A percentile compares a stretch with the other conserved stretches of the same genome.
phyloP scores from a whole-genome alignment of 30 jellyfish, hydroid and myxozoan species.

The Phacellophora camtschatica region DNA sequence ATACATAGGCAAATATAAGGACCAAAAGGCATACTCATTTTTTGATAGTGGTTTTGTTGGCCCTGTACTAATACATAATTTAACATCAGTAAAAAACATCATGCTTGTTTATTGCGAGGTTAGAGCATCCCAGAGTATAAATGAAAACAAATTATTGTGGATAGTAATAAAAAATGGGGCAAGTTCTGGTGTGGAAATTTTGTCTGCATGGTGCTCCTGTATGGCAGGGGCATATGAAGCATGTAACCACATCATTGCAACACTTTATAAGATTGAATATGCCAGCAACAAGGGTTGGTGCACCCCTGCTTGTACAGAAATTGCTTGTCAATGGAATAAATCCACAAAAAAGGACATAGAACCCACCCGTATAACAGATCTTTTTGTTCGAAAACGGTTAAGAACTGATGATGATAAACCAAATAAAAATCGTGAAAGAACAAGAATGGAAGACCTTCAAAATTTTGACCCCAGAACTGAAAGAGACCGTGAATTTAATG shows the following conservation, averaged over 20 bases:
- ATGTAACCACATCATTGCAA: slow-evolving; percentile 58
- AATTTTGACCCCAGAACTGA: slow-evolving; percentile 39
- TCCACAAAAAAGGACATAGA: slow-evolving; percentile 21
- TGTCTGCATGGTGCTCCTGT: slow-evolving; percentile 63
- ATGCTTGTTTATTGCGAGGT: slow-evolving; percentile 43
- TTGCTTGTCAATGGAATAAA: slow-evolving; percentile 41
- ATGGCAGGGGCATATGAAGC: no score
- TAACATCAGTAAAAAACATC: background rate
- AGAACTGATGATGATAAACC: background rate
- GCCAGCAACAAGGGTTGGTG: background rate
- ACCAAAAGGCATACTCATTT: slow-evolving; percentile 63
- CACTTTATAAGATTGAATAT: slow-evolving; percentile 26
- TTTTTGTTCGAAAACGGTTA: slow-evolving; percentile 4
- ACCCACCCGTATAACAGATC: slow-evolving; percentile 6
- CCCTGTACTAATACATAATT: background rate
- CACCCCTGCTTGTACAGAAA: slow-evolving; percentile 52
- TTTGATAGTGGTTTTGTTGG: slow-evolving; percentile 70
- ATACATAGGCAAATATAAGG: slow-evolving; percentile 64
- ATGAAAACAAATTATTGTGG: slow-evolving; percentile 59
- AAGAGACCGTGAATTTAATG: background rate
- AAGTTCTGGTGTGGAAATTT: no score
- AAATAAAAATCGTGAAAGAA: background rate
- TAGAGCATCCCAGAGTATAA: slow-evolving; percentile 24
- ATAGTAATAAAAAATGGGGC: slow-evolving; percentile 36
- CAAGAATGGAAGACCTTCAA: slow-evolving; percentile 9